Conservation (phyloP, 2,113 vertebrate genomes). For the Mobula hypostoma region DNA sequence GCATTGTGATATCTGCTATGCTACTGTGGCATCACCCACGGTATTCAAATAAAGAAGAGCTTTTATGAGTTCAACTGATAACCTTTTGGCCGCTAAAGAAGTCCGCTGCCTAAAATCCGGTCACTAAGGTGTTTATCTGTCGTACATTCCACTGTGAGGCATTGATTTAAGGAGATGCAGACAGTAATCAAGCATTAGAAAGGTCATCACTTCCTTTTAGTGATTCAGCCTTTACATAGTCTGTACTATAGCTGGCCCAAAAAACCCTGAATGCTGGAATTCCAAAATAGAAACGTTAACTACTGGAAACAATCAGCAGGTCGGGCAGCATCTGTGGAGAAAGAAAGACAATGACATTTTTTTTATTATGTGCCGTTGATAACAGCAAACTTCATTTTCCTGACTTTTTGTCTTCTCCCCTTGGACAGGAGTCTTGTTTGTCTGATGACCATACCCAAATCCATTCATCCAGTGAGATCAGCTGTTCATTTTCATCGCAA, state of each 20-base stretch:
- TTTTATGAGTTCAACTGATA: not conserved
- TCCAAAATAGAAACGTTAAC: no score
- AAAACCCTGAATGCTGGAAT: no score
- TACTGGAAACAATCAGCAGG: no score
- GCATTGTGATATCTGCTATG: no score
- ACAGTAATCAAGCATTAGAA: not conserved
- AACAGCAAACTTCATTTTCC: constrained; percentile 7
- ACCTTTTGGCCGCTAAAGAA: not conserved
- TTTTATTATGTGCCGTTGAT: not conserved
- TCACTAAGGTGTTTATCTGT: not conserved
- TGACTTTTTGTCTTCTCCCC: not conserved
- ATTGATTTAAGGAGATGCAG: constrained; percentile 20
- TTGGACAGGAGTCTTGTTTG: not conserved
- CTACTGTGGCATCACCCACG: not conserved
- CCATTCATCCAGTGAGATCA: not conserved
- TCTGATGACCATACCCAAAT: not conserved
- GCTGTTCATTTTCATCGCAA: not conserved
- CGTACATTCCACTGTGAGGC: constrained; percentile 23
- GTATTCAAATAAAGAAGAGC: not conserved
- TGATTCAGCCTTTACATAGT: constrained; percentile 28
- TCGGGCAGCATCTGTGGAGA: no score
- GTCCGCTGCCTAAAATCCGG: not conserved
- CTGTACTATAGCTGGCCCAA: not conserved
- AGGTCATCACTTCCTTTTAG: constrained; percentile 27
- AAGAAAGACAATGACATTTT: no score